Percentiles rank a stretch among this genome's conserved stretches.
These are phyloP conservation scores for Odontamblyopus rebecca DNA, from an alignment of 2,797 vertebrate genomes.

Conservation along the genomic window DNA sequence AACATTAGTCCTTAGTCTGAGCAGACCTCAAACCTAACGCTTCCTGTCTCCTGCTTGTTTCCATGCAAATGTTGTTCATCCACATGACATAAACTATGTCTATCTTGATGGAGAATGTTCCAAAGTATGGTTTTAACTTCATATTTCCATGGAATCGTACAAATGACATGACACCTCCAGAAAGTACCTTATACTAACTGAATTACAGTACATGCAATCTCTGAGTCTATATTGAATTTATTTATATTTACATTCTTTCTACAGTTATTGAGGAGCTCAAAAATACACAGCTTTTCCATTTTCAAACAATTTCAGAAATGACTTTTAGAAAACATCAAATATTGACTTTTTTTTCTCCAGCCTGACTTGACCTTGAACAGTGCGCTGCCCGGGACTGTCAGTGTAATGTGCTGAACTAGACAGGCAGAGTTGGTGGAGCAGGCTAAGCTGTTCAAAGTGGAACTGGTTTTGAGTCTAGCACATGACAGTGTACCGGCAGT, in stretches of 20 bases:
- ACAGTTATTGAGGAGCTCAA: background rate
- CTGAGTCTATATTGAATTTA: too few relatives aligned
- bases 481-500: conserved; percentile 2
- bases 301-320: background rate
- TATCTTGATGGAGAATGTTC: too few relatives aligned
- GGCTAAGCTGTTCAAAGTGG: background rate
- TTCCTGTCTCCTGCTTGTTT: too few relatives aligned
- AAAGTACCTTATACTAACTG: too few relatives aligned
- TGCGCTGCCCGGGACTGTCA: background rate
- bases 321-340: background rate
- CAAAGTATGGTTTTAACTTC: too few relatives aligned
- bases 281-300: background rate
- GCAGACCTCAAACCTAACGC: too few relatives aligned
- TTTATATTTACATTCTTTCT: background rate
- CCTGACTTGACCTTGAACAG: background rate
- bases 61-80: too few relatives aligned
- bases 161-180: too few relatives aligned
- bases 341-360: background rate
- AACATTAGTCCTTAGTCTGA: too few relatives aligned
- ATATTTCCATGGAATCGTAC: too few relatives aligned
- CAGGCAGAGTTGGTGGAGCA: background rate
- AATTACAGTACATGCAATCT: too few relatives aligned
- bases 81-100: too few relatives aligned
- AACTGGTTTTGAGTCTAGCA: conserved; percentile 14
- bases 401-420: background rate